Conservation (phyloP, 2,113 vertebrate species). For the Protomyctophum bolini region DNA sequence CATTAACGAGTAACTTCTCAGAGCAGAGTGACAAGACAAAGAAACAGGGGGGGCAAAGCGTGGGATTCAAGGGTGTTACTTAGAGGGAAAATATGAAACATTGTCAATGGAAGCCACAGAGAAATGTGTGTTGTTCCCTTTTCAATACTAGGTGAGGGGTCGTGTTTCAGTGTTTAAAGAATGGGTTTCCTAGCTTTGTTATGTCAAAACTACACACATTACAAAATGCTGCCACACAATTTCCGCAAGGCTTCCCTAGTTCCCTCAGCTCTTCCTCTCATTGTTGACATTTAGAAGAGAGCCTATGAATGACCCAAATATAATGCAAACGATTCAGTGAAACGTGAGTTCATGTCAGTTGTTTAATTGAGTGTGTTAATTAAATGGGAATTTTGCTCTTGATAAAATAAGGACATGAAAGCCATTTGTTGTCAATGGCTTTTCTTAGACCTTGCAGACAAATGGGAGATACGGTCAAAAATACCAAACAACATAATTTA, state of each 20-base stretch:
- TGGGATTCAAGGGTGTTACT: no score
- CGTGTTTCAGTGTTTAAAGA: constrained; percentile 16
- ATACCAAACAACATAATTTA: no score
- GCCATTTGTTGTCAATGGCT: no score
- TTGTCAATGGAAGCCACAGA: neutral
- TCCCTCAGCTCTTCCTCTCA: constrained; percentile 34
- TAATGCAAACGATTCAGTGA: neutral
- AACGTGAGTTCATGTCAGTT: neutral
- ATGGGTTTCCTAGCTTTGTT: constrained; percentile 26
- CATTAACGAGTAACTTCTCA: constrained; percentile 48
- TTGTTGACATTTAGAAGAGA: constrained; percentile 27
- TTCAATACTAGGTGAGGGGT: neutral
- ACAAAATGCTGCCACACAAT: neutral
- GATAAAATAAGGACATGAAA: no score
- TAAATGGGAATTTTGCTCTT: no score
- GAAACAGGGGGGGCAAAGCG: neutral
- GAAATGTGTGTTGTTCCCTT: neutral
- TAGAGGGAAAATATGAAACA: no score
- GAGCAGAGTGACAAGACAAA: neutral
- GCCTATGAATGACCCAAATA: neutral
- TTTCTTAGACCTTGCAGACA: no score
- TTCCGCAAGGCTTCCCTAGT: constrained; percentile 5
- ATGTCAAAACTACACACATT: constrained; percentile 5
- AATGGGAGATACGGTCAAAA: no score
- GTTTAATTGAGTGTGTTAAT: no score